These are phyloP conservation scores for Gonioctena quinquepunctata DNA, from an alignment of 1,140 invertebrate species.

Conservation along the genomic window DNA sequence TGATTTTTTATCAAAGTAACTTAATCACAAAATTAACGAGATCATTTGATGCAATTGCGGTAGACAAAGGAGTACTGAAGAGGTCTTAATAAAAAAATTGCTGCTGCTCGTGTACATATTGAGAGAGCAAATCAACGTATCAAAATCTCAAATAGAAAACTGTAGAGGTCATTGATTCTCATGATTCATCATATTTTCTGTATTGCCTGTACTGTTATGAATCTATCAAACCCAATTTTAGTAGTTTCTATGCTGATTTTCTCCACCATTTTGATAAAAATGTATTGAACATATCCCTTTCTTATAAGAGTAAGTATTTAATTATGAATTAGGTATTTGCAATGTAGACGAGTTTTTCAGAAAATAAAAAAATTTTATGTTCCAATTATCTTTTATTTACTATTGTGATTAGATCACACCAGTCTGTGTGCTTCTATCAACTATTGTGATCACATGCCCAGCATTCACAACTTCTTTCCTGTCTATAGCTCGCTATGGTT, in stretches of 20 bases:
- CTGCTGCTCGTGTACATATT: slow-evolving; percentile 14
- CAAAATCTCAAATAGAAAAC: slow-evolving; percentile 6
- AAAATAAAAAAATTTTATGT: not conserved
- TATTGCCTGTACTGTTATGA: slow-evolving; percentile 36
- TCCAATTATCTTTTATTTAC: not conserved
- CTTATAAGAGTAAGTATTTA: not conserved
- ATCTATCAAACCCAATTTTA: slow-evolving; percentile 37
- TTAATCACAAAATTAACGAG: slow-evolving; percentile 6
- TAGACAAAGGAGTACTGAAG: slow-evolving; percentile 27
- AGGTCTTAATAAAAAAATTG: slow-evolving; percentile 37
- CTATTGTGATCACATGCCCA: no score
- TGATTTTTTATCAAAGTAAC: slow-evolving; percentile 36
- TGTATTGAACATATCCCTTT: no score
- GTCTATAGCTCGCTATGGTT: no score
- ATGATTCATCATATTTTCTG: slow-evolving; percentile 33
- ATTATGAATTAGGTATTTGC: no score
- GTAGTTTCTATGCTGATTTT: not conserved
- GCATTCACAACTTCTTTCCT: no score
- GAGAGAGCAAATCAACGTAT: no score
- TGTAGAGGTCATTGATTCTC: slow-evolving; percentile 1
- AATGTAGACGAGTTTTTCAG: not conserved
- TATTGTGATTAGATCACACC: no score
- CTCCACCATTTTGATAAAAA: not conserved
- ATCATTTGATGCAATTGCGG: slow-evolving; percentile 17
- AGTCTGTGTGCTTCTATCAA: no score